Percentiles rank a stretch among this genome's conserved stretches.
Evolutionary conservation across 1,140 invertebrate species (phyloP).

Genomic region (Listronotus bonariensis): DNA sequence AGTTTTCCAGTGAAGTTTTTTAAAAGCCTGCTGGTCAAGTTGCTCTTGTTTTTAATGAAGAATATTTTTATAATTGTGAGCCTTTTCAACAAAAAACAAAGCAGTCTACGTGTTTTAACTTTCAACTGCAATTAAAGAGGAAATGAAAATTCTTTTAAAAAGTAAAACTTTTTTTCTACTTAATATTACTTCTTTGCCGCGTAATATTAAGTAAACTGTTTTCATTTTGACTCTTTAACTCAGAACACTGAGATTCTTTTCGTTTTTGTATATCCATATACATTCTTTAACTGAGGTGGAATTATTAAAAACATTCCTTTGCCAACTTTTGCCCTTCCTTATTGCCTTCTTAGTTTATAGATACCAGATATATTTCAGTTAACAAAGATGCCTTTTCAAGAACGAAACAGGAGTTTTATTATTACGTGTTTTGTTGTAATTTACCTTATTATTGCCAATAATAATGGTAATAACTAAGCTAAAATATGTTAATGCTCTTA

Average conservation of each 20-base stretch:
- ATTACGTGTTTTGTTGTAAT: not conserved
- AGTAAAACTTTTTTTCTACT: slow-evolving; percentile 29
- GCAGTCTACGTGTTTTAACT: slow-evolving; percentile 39
- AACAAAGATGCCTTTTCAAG: not conserved
- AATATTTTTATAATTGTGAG: slow-evolving; percentile 39
- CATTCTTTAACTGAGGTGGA: slow-evolving; percentile 17
- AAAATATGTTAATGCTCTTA: too few species aligned
- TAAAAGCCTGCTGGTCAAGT: slow-evolving; percentile 38
- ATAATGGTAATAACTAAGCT: too few species aligned
- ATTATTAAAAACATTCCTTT: slow-evolving; percentile 34
- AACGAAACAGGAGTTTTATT: slow-evolving; percentile 15
- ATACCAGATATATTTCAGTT: slow-evolving; percentile 11
- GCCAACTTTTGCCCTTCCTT: slow-evolving; percentile 25
- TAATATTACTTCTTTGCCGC: not conserved
- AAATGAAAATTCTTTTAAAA: slow-evolving; percentile 37
- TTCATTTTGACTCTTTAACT: slow-evolving; percentile 20
- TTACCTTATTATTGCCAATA: too few species aligned
- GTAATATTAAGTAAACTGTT: slow-evolving; percentile 24
- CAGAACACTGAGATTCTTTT: slow-evolving; percentile 22
- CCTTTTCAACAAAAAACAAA: slow-evolving; percentile 37
- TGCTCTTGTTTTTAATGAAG: slow-evolving; percentile 35
- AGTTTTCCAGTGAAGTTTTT: slow-evolving; percentile 31
- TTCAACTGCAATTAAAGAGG: slow-evolving; percentile 40
- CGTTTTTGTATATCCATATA: slow-evolving; percentile 16
- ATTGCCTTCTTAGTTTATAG: slow-evolving; percentile 16